Evolutionary conservation across 53 echinoderm and acorn worm species (phyloP), one percentile per base, ranked within the genome.

Genomic region (Echinometra lucunter): DNA sequence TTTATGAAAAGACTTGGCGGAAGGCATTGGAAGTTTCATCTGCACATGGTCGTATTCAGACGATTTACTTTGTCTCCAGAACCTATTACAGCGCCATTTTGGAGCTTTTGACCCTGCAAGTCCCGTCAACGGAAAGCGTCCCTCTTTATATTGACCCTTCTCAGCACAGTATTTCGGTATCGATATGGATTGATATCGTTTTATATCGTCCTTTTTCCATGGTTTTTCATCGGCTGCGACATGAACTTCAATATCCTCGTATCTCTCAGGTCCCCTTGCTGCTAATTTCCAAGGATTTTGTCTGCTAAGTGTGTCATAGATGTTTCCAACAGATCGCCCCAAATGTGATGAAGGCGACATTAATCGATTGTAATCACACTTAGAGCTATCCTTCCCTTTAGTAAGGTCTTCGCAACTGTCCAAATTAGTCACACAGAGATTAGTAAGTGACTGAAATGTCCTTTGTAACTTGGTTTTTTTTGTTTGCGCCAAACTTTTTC

Each of bases 381-480:
- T 94, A 4, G 94, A 42, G 2, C 45, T 37, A 58, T 83, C 94
- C 66, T 83, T 82, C 57, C 80, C 63, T 55, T 92, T 92, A 32
- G 94, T 42, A 23, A 94, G 94, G 44, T 94, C 94, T 66, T 94
- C 94, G 34, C 94, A 94, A 94, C 94, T 94, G 94, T 94, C 94
- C 25, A 94, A 17, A 58, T 94, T 94, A 37, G 83, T 94, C 58
- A 94, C 83, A 42, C 94, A 94, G 7, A 94, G 85, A 44, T 94
- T 94, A 8, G 94, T 94, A 85, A 94, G 44, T 5, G 94, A 94
- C 66, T 94, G 94, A 82, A 94, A 94, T 83, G 94, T 94, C 66
- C 94, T 94, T 56, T 94, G 94, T 40, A 94, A 37, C 66, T 83
- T 82, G 27, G 83, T 83, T 66, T 94, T 93, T 53, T 58, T 94